Conservation (phyloP, 2,113 vertebrate species). For the Apistogramma diplotaenia region DNA sequence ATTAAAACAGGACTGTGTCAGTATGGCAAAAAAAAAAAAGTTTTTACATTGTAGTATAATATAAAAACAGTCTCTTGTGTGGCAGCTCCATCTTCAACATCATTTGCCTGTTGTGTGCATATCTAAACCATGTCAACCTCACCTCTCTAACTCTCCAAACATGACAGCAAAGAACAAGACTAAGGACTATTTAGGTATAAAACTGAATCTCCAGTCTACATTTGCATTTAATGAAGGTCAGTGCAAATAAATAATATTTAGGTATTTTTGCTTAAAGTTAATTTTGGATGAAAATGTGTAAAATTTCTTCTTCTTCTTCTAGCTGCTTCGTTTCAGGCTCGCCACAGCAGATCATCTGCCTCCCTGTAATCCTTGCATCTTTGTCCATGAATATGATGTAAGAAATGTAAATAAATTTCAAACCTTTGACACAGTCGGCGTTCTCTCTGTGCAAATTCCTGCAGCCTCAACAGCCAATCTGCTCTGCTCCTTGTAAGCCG, state of each 20-base stretch:
- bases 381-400: background rate
- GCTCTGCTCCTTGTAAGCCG: constrained; percentile 19
- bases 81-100: too few species aligned
- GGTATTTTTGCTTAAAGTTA: background rate
- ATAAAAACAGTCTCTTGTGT: too few species aligned
- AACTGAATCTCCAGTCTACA: rapidly evolving
- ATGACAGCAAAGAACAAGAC: background rate
- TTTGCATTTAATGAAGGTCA: background rate
- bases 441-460: background rate
- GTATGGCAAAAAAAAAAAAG: too few species aligned
- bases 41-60: too few species aligned
- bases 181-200: background rate
- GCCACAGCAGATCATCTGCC: background rate
- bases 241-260: too few species aligned
- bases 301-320: background rate
- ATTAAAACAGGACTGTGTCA: background rate
- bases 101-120: too few species aligned
- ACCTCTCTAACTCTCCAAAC: too few species aligned
- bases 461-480: background rate
- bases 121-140: too few species aligned
- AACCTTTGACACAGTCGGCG: background rate
- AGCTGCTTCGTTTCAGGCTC: background rate
- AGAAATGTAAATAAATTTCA: background rate
- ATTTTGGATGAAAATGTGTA: background rate
- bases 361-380: background rate